phyloP scores from a whole-genome alignment of 92 coral and sea anemone genomes.

The Parazoanthus atlanticus region DNA sequence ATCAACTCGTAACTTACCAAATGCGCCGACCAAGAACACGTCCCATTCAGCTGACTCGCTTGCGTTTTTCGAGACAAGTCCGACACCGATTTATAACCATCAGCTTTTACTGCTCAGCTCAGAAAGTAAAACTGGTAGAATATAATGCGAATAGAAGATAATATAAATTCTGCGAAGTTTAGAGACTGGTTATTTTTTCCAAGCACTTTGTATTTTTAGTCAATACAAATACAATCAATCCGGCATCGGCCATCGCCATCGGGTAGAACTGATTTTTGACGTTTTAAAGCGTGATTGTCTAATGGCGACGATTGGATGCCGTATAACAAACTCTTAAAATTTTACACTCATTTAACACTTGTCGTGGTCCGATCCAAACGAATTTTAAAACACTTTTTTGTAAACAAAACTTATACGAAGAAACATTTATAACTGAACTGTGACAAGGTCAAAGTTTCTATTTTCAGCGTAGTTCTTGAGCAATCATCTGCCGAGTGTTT shows the following conservation, averaged over 20 bases:
- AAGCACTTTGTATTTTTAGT: not conserved
- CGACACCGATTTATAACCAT: not conserved
- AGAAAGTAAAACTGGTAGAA: not conserved
- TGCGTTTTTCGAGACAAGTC: not conserved
- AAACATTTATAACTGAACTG: not conserved
- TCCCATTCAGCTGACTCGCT: not conserved
- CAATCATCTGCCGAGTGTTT: slow-evolving; percentile 12
- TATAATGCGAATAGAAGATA: too few species aligned
- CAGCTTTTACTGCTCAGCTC: not conserved
- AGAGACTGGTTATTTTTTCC: not conserved
- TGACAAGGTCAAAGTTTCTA: slow-evolving; percentile 2
- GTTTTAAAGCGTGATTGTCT: not conserved
- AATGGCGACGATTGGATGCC: not conserved
- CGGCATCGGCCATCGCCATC: not conserved
- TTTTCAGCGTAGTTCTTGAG: not conserved
- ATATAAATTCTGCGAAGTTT: not conserved
- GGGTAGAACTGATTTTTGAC: slow-evolving; percentile 12
- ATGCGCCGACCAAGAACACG: not conserved
- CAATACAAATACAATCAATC: too few species aligned
- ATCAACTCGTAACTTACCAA: not conserved
- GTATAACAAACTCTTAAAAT: too few species aligned
- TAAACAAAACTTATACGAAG: not conserved
- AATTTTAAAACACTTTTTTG: not conserved
- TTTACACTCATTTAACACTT: not conserved
- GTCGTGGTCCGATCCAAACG: not conserved